Evolutionary conservation across 1,140 invertebrate genomes (phyloP).

Genomic region (Heliconius hermathena): DNA sequence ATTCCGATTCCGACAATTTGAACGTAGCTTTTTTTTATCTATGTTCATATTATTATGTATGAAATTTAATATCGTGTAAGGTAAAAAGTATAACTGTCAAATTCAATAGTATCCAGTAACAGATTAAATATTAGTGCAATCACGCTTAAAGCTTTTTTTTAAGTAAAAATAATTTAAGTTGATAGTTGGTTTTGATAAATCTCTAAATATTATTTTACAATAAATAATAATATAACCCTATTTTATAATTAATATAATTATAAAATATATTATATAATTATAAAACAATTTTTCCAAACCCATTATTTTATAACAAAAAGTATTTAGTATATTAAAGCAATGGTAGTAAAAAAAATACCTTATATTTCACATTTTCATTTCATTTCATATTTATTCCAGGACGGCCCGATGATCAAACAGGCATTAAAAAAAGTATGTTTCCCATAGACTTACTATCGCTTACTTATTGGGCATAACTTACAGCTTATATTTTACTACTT

Average conservation of each 20-base stretch:
- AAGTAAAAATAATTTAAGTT: too few relatives aligned
- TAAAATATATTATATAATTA: too few relatives aligned
- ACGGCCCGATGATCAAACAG: conserved; percentile 53
- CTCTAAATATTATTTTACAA: too few relatives aligned
- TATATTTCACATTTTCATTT: background rate
- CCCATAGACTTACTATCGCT: conserved; percentile 23
- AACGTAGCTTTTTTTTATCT: background rate
- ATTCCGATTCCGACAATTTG: background rate
- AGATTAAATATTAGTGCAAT: background rate
- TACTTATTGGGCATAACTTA: conserved; percentile 7
- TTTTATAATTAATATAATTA: too few relatives aligned
- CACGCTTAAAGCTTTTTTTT: background rate
- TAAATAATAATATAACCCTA: too few relatives aligned
- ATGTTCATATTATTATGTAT: too few relatives aligned
- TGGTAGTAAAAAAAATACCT: background rate
- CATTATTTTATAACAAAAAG: background rate
- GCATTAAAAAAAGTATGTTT: conserved; percentile 68
- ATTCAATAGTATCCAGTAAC: background rate
- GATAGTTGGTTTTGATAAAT: too few relatives aligned
- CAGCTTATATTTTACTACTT: background rate
- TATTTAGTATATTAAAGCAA: background rate
- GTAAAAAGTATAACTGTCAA: background rate
- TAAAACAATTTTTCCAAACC: too few relatives aligned
- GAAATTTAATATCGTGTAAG: background rate
- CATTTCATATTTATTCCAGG: conserved; percentile 55